Evolutionary conservation across 2,888 invertebrate species (phyloP).

Genomic region (Hipparchia sbordonii): DNA sequence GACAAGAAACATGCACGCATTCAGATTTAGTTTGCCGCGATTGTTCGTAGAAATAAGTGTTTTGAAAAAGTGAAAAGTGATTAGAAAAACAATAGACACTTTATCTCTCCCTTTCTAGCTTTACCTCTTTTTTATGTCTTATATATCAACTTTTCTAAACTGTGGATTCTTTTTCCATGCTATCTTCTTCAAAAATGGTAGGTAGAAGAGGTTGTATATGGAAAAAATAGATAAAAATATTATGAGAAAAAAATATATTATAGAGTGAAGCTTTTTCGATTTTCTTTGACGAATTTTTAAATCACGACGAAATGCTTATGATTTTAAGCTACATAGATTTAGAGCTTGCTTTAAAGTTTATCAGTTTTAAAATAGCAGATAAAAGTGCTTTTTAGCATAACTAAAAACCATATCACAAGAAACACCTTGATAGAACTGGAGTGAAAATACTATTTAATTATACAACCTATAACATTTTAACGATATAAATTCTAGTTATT

Average conservation of each 20-base stretch:
- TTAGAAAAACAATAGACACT: constrained; percentile 14
- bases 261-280: constrained; percentile 29
- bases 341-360: constrained; percentile 27
- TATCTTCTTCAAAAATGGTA: constrained; percentile 82
- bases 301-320: constrained; percentile 24
- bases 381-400: constrained; percentile 23
- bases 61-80: constrained; percentile 29
- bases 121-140: constrained; percentile 46
- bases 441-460: constrained; percentile 1
- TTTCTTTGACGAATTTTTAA: constrained; percentile 25
- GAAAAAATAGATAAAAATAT: constrained; percentile 59
- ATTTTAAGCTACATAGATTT: constrained; percentile 30
- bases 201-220: constrained; percentile 82
- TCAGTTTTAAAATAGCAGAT: constrained; percentile 17
- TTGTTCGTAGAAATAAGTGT: constrained; percentile 30
- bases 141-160: constrained; percentile 59
- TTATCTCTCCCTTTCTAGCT: constrained; percentile 37
- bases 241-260: constrained; percentile 27
- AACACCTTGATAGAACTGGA: constrained; percentile 25
- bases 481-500: background rate
- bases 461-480: constrained; percentile 8
- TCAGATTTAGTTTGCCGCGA: constrained; percentile 43
- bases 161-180: constrained; percentile 81
- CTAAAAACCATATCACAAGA: background rate
- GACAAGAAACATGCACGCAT: constrained; percentile 41